Conservation (phyloP, 2,888 invertebrate genomes). For the Netelia inedita region DNA sequence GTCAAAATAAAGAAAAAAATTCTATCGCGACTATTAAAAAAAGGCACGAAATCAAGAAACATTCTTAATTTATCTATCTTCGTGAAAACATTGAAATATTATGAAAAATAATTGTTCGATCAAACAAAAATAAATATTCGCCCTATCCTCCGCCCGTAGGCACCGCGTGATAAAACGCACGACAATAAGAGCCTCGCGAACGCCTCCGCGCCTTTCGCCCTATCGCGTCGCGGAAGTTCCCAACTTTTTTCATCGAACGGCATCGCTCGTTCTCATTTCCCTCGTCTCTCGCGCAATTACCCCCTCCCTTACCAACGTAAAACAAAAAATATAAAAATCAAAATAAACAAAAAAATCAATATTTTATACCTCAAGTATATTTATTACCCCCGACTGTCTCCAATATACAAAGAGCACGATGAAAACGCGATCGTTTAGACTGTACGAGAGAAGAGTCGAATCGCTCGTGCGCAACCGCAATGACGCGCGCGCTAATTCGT, state of each 20-base stretch:
- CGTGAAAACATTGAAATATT: background rate
- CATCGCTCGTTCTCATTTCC: background rate
- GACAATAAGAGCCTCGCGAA: background rate
- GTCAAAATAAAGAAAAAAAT: too few relatives aligned
- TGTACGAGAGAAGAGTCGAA: slow-evolving; percentile 19
- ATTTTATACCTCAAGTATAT: too few relatives aligned
- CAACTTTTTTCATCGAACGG: slow-evolving; percentile 69
- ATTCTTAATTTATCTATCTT: background rate
- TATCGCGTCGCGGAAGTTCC: slow-evolving; percentile 78
- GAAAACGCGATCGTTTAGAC: slow-evolving; percentile 4
- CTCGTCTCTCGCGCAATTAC: background rate
- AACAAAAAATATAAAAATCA: background rate
- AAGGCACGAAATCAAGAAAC: too few relatives aligned
- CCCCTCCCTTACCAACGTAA: background rate
- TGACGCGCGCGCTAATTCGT: background rate
- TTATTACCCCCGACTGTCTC: too few relatives aligned
- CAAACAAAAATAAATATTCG: slow-evolving; percentile 69
- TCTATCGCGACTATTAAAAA: too few relatives aligned
- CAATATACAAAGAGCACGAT: too few relatives aligned
- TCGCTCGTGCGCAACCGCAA: slow-evolving; percentile 43
- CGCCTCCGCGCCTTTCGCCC: slow-evolving; percentile 56
- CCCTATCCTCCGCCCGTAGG: slow-evolving; percentile 64
- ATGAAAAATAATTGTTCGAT: slow-evolving; percentile 10
- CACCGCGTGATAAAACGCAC: slow-evolving; percentile 71
- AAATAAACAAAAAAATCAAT: background rate